Evolutionary conservation across 2,888 invertebrate species (phyloP).

Genomic region (Hypomecis atomaria): DNA sequence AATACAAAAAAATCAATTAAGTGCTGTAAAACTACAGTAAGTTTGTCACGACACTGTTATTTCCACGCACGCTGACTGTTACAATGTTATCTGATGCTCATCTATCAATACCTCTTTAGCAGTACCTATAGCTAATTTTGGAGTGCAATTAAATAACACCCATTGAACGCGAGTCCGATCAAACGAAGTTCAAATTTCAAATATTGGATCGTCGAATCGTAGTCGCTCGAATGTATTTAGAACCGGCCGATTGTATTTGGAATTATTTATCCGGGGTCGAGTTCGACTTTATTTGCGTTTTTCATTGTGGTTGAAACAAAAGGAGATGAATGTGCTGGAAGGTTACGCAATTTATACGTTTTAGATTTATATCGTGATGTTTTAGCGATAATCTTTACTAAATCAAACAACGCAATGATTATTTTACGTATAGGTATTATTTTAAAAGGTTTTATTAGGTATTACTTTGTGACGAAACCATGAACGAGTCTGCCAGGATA

Average conservation of each 20-base stretch:
- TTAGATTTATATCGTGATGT: constrained; percentile 5
- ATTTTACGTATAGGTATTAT: too few relatives aligned
- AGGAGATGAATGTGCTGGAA: constrained; percentile 6
- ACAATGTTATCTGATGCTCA: too few relatives aligned
- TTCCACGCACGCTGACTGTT: too few relatives aligned
- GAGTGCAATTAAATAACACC: background rate
- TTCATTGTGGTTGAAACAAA: constrained; percentile 25
- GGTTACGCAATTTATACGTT: constrained; percentile 1
- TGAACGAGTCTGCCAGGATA: too few relatives aligned
- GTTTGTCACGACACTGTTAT: too few relatives aligned
- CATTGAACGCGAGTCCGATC: constrained; percentile 29
- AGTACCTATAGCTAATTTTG: background rate
- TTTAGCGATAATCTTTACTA: background rate
- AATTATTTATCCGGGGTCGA: constrained; percentile 27
- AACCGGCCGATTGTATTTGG: constrained; percentile 9
- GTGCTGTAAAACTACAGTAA: too few relatives aligned
- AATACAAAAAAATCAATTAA: too few relatives aligned
- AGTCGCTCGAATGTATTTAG: constrained; percentile 17
- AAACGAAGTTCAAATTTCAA: constrained; percentile 41
- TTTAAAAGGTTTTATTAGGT: too few relatives aligned
- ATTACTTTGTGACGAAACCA: too few relatives aligned
- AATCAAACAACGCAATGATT: background rate
- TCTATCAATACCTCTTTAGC: too few relatives aligned
- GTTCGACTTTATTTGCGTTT: constrained; percentile 25
- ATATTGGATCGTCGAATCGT: constrained; percentile 34